Percentiles rank a stretch among this genome's conserved stretches.
Conservation (phyloP, 2,888 invertebrate species). For the Acleris emargana region DNA sequence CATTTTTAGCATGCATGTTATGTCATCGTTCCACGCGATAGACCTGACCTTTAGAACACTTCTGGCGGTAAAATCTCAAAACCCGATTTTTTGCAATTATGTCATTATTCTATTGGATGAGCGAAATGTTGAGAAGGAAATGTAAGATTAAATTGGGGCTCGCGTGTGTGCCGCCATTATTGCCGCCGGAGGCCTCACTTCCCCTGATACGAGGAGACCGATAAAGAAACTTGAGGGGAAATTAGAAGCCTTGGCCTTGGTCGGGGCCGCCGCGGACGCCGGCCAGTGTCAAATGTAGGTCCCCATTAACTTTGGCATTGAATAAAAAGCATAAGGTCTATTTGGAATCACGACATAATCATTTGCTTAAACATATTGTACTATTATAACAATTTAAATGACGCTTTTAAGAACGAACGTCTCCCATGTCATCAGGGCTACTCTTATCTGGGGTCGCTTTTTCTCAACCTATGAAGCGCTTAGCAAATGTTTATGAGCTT, state of each 20-base stretch:
- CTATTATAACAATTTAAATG: too few relatives aligned
- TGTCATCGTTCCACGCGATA: too few relatives aligned
- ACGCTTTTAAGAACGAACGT: too few relatives aligned
- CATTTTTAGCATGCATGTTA: too few relatives aligned
- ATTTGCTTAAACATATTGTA: neutral
- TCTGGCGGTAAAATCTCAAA: too few relatives aligned
- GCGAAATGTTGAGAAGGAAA: slow-evolving; percentile 29
- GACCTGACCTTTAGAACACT: too few relatives aligned
- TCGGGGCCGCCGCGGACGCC: slow-evolving; percentile 39
- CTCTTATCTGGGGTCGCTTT: too few relatives aligned
- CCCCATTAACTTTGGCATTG: slow-evolving; percentile 29
- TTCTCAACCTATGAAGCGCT: too few relatives aligned
- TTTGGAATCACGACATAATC: neutral
- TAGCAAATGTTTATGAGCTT: too few relatives aligned
- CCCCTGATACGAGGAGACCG: slow-evolving; percentile 62
- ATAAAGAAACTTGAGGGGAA: slow-evolving; percentile 58
- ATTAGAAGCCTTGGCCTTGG: slow-evolving; percentile 56
- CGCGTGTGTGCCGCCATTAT: slow-evolving; percentile 69
- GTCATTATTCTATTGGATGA: too few relatives aligned
- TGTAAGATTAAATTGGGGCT: slow-evolving; percentile 56
- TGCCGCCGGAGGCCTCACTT: slow-evolving; percentile 65
- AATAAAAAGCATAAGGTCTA: slow-evolving; percentile 6
- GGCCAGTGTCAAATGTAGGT: slow-evolving; percentile 35
- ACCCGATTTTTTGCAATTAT: too few relatives aligned
- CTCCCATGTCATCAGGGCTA: too few relatives aligned